Evolutionary conservation across 2,888 invertebrate genomes (phyloP).

Genomic region (Timandra comae): DNA sequence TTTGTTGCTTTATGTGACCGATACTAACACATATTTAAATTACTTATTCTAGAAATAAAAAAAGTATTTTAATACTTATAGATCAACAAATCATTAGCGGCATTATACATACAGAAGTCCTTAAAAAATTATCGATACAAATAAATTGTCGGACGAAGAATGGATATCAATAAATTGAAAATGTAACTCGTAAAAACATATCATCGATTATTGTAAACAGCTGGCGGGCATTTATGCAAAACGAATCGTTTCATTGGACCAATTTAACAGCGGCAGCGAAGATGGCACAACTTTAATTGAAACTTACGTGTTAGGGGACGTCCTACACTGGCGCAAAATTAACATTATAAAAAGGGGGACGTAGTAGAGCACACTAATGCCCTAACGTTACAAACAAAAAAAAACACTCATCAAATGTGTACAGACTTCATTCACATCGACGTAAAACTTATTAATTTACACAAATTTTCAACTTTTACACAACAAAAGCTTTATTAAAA

Average conservation of each 20-base stretch:
- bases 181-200: constrained; percentile 70
- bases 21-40: no score
- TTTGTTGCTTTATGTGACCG: constrained; percentile 24
- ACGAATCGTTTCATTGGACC: constrained; percentile 56
- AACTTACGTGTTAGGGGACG: constrained; percentile 34
- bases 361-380: no score
- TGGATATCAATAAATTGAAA: constrained; percentile 72
- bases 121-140: constrained; percentile 63
- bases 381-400: no score
- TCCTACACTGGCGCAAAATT: no score
- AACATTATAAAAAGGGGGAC: no score
- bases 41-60: no score
- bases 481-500: constrained; percentile 62
- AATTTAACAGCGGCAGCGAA: constrained; percentile 68
- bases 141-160: constrained; percentile 68
- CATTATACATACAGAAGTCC: constrained; percentile 61
- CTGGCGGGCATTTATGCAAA: constrained; percentile 73
- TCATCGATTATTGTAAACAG: constrained; percentile 74
- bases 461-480: constrained; percentile 42
- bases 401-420: not conserved
- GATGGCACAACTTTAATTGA: constrained; percentile 49
- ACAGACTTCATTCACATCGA: no score
- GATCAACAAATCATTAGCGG: constrained; percentile 5
- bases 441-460: no score
- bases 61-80: no score